Percentiles rank a stretch among this genome's conserved stretches.
These are phyloP conservation scores for Araneus ventricosus DNA, from an alignment of 1,140 invertebrate species.

Conservation along the genomic window DNA sequence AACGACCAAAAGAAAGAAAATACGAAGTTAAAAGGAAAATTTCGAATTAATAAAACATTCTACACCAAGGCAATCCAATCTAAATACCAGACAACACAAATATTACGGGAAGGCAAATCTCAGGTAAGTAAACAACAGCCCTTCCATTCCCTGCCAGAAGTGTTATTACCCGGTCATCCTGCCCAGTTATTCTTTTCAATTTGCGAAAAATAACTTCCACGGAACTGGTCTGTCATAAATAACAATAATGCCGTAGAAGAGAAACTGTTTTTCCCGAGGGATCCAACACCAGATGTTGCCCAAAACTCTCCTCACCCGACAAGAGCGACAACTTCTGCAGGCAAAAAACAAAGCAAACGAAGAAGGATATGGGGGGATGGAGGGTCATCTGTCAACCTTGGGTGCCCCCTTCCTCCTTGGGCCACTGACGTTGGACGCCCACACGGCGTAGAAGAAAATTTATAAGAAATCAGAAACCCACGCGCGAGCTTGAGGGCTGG, in stretches of 20 bases:
- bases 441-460: background rate
- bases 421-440: constrained; percentile 16
- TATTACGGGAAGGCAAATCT: background rate
- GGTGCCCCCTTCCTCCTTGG: constrained; percentile 10
- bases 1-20: no score
- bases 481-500: background rate
- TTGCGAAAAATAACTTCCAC: background rate
- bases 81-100: background rate
- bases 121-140: background rate
- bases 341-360: background rate
- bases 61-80: background rate
- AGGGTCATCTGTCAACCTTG: constrained; percentile 29
- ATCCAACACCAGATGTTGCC: background rate
- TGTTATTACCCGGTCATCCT: background rate
- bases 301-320: background rate
- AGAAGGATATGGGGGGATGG: background rate
- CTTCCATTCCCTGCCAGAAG: background rate
- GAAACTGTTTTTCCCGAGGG: background rate
- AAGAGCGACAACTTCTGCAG: background rate
- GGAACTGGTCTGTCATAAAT: background rate
- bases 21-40: background rate
- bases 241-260: background rate
- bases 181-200: background rate
- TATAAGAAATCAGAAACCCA: constrained; percentile 3
- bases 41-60: background rate